Base-by-base conservation (phyloP, 2,113 vertebrate genomes). In the Lagopus leucura region DNA sequence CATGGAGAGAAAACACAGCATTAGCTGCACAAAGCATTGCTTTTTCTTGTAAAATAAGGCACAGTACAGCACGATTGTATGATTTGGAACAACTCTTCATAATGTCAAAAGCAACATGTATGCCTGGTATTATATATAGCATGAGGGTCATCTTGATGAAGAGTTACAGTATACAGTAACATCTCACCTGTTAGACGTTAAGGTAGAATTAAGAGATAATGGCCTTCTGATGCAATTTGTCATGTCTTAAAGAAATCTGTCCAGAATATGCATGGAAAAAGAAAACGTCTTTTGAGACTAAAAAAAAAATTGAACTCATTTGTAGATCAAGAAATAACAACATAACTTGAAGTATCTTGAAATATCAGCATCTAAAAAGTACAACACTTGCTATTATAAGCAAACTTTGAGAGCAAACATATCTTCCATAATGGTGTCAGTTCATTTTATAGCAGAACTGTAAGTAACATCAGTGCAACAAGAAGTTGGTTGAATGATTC, bases 21-120 rank as follows among this genome's bases (percentile, higher is more conserved):
- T 71, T 72, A 67, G 57, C 48, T 90, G 69, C 80, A 92, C 25
- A 93, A 84, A 60, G 80, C 52, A 78, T 88, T 87, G 72, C 11
- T 86, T 88, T 74, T 94, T 76, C 78, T 82, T 63, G 36, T 64
- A 93, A 95, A 95, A 60, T 60, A 84, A 55, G 34, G 61, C 38
- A 88, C 15, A 42, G 25, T 34, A 66, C 52, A 86, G 73, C 47
- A 27, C 55, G 63, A 69, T 18, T 21, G 20, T 19, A 57, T 34
- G 42, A 50, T 73, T 45, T 84, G 30, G 83, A 91, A 61, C 40
- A 92, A 22, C 8, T 63, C 86, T 76, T 92, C 66, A 40, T 84
- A 70, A 79, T 54, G 67, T 81, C 80, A 82, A 81, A 94, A 92
- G 58, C 54, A 92, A 86, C 60, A 50, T 22, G 60, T 8, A 11